phyloP scores from a whole-genome alignment of 92 coral and sea anemone species.

The Chrysogorgia sp. region DNA sequence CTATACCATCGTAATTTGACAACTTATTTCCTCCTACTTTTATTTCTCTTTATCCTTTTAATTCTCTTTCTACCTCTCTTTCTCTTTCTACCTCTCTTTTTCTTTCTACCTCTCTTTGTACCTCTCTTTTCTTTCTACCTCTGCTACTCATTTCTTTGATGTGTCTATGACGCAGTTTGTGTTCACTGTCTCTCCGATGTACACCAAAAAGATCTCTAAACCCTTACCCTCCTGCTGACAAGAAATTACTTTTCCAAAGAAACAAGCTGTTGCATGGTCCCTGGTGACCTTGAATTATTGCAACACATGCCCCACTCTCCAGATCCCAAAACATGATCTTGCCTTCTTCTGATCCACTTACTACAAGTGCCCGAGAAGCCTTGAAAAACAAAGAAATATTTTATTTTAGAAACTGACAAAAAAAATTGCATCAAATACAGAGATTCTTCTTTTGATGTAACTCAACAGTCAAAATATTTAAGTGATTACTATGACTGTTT shows the following conservation, averaged over 20 bases:
- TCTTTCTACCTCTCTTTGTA: too few relatives aligned
- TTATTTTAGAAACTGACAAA: too few relatives aligned
- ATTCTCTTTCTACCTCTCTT: too few relatives aligned
- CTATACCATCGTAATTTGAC: too few relatives aligned
- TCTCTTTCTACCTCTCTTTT: too few relatives aligned
- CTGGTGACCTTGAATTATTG: conserved; percentile 89
- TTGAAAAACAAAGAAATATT: conserved; percentile 21
- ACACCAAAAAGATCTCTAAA: background rate
- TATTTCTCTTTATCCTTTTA: too few relatives aligned
- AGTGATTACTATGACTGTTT: too few relatives aligned
- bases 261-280: conserved; percentile 88
- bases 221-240: conserved; percentile 91
- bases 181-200: background rate
- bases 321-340: conserved; percentile 91
- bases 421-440: background rate
- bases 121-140: too few relatives aligned
- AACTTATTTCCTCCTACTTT: too few relatives aligned
- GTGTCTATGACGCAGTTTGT: background rate
- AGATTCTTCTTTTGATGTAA: background rate
- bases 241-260: conserved; percentile 69
- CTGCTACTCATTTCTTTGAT: too few relatives aligned
- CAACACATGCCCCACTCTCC: conserved; percentile 73
- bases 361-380: conserved; percentile 75
- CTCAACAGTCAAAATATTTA: too few relatives aligned
- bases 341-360: conserved; percentile 96